Evolutionary conservation across 2,888 invertebrate genomes (phyloP).

Genomic region (Geophilus truncorum): DNA sequence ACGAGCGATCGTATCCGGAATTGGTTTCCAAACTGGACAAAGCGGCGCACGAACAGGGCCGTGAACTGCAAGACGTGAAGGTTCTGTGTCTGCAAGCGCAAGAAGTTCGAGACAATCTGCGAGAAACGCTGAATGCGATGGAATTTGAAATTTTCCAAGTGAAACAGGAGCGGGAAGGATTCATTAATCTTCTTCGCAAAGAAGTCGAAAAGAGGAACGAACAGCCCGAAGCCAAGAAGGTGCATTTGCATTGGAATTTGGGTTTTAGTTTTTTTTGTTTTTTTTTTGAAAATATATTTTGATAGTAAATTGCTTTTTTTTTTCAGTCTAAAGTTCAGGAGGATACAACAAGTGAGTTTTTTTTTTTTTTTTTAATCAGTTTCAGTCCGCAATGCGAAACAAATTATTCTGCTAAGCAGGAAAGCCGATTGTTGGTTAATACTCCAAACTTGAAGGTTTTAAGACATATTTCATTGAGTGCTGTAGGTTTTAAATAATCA

Average conservation of each 20-base stretch:
- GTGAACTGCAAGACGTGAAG: background rate
- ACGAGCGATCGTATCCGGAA: slow-evolving; percentile 2
- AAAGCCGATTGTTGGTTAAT: too few species aligned
- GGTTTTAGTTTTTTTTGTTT: background rate
- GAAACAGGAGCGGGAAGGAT: slow-evolving; percentile 6
- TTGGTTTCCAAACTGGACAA: background rate
- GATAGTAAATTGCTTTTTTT: background rate
- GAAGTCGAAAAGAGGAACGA: slow-evolving; percentile 27
- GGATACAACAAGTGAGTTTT: background rate
- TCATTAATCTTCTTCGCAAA: background rate
- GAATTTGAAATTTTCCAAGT: slow-evolving; percentile 22
- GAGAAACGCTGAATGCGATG: background rate
- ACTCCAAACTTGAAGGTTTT: too few species aligned
- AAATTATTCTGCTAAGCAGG: too few species aligned
- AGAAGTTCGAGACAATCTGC: background rate
- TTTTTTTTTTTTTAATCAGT: too few species aligned
- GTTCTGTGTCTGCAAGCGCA: background rate
- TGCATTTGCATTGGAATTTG: too few species aligned
- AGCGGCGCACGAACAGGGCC: background rate
- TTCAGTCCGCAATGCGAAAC: too few species aligned
- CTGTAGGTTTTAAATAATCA: too few species aligned
- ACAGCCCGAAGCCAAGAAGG: slow-evolving; percentile 2
- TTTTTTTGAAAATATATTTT: background rate
- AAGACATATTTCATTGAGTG: too few species aligned
- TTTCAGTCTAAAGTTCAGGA: background rate